Conservation (phyloP, 2,888 invertebrate species). For the Xestia xanthographa region DNA sequence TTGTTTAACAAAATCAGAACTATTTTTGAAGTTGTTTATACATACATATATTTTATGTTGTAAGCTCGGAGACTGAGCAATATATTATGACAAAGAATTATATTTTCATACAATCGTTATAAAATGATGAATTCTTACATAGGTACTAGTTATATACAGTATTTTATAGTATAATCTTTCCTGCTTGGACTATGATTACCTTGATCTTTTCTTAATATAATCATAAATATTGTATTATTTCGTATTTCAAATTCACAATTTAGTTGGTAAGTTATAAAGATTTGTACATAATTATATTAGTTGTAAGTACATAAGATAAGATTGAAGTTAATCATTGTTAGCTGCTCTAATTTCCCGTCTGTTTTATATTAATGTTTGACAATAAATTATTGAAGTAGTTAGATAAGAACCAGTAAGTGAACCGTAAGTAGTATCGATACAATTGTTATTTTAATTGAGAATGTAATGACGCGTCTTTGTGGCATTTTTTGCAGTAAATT, state of each 20-base stretch:
- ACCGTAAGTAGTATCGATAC: conserved; percentile 39
- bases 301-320: conserved; percentile 79
- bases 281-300: conserved; percentile 67
- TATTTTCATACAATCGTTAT: conserved; percentile 21
- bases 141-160: conserved; percentile 35
- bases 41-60: conserved; percentile 7
- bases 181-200: conserved; percentile 85
- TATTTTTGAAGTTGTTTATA: conserved; percentile 12
- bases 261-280: conserved; percentile 64
- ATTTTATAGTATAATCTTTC: conserved; percentile 50
- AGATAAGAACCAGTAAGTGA: conserved; percentile 44
- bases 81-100: conserved; percentile 14
- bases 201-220: conserved; percentile 86
- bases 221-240: conserved; percentile 62
- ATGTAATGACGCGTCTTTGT: conserved; percentile 32
- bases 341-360: conserved; percentile 71
- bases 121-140: conserved; percentile 17
- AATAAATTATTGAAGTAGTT: conserved; percentile 50
- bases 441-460: conserved; percentile 26
- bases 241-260: conserved; percentile 62
- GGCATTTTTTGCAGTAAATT: background rate
- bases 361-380: conserved; percentile 63
- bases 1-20: conserved; percentile 31
- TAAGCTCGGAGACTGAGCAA: conserved; percentile 4
- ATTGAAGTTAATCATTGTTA: conserved; percentile 88